These are phyloP conservation scores for Copsychus sechellarum DNA, from an alignment of 2,113 vertebrate species.

Conservation along the genomic window DNA sequence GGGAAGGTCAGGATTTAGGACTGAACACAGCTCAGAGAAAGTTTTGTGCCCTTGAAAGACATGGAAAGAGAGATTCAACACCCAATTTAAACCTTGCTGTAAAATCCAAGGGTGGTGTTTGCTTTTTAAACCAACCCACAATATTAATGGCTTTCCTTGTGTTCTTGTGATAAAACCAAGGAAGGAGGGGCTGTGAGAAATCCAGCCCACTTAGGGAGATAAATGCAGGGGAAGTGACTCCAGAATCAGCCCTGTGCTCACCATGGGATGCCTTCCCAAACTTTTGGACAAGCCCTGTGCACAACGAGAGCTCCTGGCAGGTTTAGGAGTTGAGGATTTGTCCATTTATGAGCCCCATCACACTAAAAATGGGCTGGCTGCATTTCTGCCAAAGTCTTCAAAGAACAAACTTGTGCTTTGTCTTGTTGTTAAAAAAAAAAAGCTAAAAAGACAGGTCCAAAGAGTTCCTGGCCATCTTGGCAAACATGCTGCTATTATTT, in stretches of 20 bases:
- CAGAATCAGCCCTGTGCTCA: not conserved
- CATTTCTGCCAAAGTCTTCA: not conserved
- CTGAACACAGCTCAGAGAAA: not conserved
- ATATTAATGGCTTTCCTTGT: not conserved
- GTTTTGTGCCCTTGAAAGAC: not conserved
- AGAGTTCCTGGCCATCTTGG: not conserved
- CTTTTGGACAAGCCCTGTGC: not conserved
- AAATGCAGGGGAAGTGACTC: not conserved
- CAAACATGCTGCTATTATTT: not conserved
- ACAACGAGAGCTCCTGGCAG: not conserved
- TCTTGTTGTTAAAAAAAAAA: not conserved
- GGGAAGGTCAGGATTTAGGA: not conserved
- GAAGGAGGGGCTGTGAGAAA: not conserved
- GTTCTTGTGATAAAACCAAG: not conserved
- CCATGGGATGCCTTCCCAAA: not conserved
- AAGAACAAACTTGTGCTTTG: not conserved
- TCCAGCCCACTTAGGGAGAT: not conserved
- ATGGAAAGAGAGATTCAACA: fast-evolving
- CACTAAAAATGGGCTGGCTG: not conserved
- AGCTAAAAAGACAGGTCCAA: not conserved
- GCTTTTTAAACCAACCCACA: not conserved
- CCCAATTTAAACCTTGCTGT: too few relatives aligned
- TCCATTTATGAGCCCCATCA: conserved; percentile 2
- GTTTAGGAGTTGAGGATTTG: not conserved
- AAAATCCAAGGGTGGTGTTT: not conserved